Evolutionary conservation across 2,797 vertebrate genomes (phyloP).

Genomic region (Leptoclinus maculatus): DNA sequence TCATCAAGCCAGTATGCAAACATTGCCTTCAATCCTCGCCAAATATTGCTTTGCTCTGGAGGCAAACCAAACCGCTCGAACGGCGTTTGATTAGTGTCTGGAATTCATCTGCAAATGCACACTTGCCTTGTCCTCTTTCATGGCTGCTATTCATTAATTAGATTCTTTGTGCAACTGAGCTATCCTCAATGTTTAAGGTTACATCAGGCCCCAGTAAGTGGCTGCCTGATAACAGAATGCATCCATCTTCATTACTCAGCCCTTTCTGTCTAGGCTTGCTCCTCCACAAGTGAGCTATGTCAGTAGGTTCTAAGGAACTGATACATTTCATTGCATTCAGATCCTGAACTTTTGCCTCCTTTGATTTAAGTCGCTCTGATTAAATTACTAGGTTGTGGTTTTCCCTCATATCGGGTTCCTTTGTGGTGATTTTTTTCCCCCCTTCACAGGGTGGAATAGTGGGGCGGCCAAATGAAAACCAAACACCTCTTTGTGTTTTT

Average conservation of each 20-base stretch:
- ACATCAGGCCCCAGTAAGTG: constrained; percentile 96
- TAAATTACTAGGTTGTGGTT: constrained; percentile 89
- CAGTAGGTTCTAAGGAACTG: constrained; percentile 90
- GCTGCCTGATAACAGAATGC: constrained; percentile 95
- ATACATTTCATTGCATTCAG: constrained; percentile 91
- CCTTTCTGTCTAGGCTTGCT: constrained; percentile 90
- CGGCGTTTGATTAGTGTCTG: constrained; percentile 89
- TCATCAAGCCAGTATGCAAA: constrained; percentile 69
- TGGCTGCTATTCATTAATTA: constrained; percentile 96
- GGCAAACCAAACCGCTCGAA: constrained; percentile 81
- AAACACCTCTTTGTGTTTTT: constrained; percentile 32
- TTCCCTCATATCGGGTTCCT: constrained; percentile 76
- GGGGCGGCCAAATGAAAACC: constrained; percentile 42
- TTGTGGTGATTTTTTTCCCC: constrained; percentile 39
- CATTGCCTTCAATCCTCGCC: constrained; percentile 58
- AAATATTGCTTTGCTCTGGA: constrained; percentile 67
- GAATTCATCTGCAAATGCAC: constrained; percentile 94
- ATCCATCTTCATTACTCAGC: constrained; percentile 98
- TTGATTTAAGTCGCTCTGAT: constrained; percentile 90
- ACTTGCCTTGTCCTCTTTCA: constrained; percentile 90
- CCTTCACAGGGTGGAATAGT: constrained; percentile 22
- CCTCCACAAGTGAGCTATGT: constrained; percentile 88
- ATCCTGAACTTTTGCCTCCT: constrained; percentile 94
- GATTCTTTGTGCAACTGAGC: constrained; percentile 94
- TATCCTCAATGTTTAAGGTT: constrained; percentile 98